Evolutionary conservation across 2,113 vertebrate genomes (phyloP).

Genomic region (Nyctibius bracteatus): DNA sequence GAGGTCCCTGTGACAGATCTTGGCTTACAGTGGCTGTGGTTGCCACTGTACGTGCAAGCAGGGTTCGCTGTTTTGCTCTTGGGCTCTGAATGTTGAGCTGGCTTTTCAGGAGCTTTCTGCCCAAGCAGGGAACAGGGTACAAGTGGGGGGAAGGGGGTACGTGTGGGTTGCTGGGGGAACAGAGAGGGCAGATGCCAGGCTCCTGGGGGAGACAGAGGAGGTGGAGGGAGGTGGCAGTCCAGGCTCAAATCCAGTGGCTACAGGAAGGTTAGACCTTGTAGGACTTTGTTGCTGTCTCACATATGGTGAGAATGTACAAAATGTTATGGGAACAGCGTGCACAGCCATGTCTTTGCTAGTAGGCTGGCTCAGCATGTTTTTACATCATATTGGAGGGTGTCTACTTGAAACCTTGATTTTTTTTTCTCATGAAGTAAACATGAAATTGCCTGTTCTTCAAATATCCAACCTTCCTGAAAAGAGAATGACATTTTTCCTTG

Average conservation of each 20-base stretch:
- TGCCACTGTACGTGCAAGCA: background rate
- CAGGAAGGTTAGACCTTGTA: background rate
- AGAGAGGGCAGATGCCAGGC: too few relatives aligned
- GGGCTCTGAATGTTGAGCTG: rapidly evolving
- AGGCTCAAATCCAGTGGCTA: background rate
- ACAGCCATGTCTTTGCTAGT: background rate
- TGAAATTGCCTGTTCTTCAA: background rate
- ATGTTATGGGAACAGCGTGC: background rate
- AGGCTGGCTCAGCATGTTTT: background rate
- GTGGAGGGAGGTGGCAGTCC: background rate
- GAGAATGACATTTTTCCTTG: background rate
- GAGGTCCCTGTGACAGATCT: background rate
- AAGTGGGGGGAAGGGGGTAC: too few relatives aligned
- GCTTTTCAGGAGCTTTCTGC: background rate
- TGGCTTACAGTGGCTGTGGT: background rate
- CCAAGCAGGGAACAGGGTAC: rapidly evolving
- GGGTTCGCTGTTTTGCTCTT: background rate
- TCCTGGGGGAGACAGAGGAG: rapidly evolving
- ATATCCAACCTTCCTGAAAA: background rate
- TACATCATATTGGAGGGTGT: rapidly evolving
- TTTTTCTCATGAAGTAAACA: background rate
- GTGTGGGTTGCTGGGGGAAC: background rate
- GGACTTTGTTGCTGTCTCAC: background rate
- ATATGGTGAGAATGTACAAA: rapidly evolving
- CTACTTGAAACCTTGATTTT: background rate